These are phyloP conservation scores for Pangasianodon hypophthalmus DNA, from an alignment of 2,113 vertebrate species.

Conservation along the genomic window DNA sequence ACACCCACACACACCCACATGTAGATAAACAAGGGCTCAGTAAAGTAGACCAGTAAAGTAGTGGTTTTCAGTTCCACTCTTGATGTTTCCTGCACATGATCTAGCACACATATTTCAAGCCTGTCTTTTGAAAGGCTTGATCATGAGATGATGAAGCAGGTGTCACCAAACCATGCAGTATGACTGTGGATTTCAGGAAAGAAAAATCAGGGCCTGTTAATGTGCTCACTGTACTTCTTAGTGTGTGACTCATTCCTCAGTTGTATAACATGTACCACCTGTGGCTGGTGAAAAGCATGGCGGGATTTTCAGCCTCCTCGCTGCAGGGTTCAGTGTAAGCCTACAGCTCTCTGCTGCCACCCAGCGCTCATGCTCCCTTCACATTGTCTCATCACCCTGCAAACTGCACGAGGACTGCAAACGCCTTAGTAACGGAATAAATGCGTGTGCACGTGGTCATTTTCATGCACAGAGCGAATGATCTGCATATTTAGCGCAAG, in stretches of 20 bases:
- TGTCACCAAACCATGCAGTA: not conserved
- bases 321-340: not conserved
- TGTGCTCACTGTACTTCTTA: constrained; percentile 20
- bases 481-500: not conserved
- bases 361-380: constrained; percentile 27
- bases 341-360: constrained; percentile 54
- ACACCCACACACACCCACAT: not conserved
- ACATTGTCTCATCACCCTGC: not conserved
- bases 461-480: not conserved
- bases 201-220: not conserved
- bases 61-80: not conserved
- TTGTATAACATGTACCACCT: constrained; percentile 49
- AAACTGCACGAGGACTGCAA: not conserved
- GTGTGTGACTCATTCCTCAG: constrained; percentile 36
- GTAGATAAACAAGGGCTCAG: not conserved
- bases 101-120: not conserved
- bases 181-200: not conserved
- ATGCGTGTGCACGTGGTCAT: not conserved
- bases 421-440: not conserved
- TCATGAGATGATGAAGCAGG: not conserved
- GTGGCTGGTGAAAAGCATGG: constrained; percentile 17
- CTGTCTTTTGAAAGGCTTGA: not conserved
- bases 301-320: constrained; percentile 15
- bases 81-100: not conserved
- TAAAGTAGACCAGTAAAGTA: not conserved